phyloP scores from a whole-genome alignment of 37 sponge, comb jelly and placozoan genomes.

The Aplysina aerophoba region DNA sequence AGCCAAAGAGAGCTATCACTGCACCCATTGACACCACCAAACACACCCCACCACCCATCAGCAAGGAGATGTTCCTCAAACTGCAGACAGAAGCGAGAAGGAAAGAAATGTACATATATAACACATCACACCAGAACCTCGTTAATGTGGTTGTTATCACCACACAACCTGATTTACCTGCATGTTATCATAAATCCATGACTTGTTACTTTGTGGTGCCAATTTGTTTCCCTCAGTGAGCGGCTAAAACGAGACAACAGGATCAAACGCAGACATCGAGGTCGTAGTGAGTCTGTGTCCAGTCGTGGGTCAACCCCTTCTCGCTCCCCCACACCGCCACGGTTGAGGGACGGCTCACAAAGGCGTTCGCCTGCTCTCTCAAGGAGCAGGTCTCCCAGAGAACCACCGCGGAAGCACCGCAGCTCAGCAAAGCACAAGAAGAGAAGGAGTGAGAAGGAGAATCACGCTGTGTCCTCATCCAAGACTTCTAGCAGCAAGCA shows the following conservation, averaged over 20 bases:
- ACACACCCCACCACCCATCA: not conserved
- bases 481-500: not conserved
- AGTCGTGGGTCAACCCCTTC: no score
- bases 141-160: no score
- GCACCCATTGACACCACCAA: not conserved
- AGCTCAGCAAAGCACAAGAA: conserved; percentile 13
- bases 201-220: no score
- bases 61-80: conserved; percentile 13
- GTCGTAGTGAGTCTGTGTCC: no score
- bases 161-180: no score
- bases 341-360: not conserved
- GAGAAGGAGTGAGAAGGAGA: conserved; percentile 14
- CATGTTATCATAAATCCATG: no score
- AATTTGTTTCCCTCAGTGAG: no score
- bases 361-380: not conserved
- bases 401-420: not conserved
- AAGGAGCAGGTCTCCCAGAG: conserved; percentile 5
- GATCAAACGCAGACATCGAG: no score
- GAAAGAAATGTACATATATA: not conserved
- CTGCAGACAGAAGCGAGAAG: not conserved
- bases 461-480: not conserved
- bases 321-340: not conserved
- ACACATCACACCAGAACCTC: no score
- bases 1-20: not conserved
- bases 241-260: no score